Base-by-base conservation (phyloP, 2,113 vertebrate species). In the Malaclemys terrapin region DNA sequence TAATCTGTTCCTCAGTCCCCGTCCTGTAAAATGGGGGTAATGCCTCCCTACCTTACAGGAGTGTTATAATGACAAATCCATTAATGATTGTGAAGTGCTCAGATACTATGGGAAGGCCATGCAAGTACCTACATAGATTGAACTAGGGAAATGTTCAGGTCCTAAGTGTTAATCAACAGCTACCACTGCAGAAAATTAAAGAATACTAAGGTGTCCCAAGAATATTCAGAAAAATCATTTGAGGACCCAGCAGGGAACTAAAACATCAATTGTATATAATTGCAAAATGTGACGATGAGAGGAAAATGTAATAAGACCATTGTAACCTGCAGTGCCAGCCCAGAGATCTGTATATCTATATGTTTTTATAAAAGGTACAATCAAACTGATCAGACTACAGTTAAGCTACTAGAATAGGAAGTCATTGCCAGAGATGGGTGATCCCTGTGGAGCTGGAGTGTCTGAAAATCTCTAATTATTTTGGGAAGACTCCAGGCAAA, bases 221-320 rank as follows among this genome's bases (percentile, higher is more conserved):
- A 95, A 82, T 8, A 86, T 82, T 53, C 35, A 81, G 75, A 65
- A 86, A 94, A 94, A 57, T 72, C 38, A 57, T 75, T 82, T 88
- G 84, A 69, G 19, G 20, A 49, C 47, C 27, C 54, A 27, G 5
- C 7, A 45, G 24, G 3, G 16, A 13, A 81, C 19, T 91, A 29
- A 69, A 89, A 25, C 52, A 84, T 89, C 54, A 85, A 29, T 52
- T 76, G 6, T 45, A 76, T 25, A 27, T 10, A 62, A 17, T 53
- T 22, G 2, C 85, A 92, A 92, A 79, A 50, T 31, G 52, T 29
- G 38, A 76, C 6, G 29, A 75, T 91, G 85, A 91, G 91, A 93
- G 45, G 80, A 92, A 94, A 96, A 87, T 85, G 91, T 94, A 95
- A 86, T 50, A 94, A 54, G 35, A 75, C 47, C 38, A 22, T 22